A percentile compares a stretch with the other conserved stretches of the same genome.
These are phyloP conservation scores for Tiliqua scincoides DNA, from an alignment of 2,113 vertebrate species.

Conservation along the genomic window DNA sequence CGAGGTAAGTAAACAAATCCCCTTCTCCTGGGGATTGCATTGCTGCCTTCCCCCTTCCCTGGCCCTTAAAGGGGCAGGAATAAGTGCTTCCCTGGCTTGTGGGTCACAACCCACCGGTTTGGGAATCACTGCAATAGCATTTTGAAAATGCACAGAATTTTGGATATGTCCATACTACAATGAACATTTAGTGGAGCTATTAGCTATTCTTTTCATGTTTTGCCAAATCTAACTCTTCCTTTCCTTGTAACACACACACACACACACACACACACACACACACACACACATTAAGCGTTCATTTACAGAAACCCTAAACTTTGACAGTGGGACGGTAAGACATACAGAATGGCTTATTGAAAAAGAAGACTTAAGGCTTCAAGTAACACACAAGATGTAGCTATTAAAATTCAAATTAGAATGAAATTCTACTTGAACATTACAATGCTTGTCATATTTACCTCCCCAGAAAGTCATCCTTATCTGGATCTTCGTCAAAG, in stretches of 20 bases:
- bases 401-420: neutral
- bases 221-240: neutral
- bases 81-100: too few relatives aligned
- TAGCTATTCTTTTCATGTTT: neutral
- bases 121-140: too few relatives aligned
- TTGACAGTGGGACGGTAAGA: neutral
- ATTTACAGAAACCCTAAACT: neutral
- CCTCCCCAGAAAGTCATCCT: constrained; percentile 96
- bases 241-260: neutral
- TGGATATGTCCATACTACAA: neutral
- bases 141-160: neutral
- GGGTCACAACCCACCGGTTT: too few relatives aligned
- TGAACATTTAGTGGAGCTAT: neutral
- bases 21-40: too few relatives aligned
- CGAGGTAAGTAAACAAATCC: too few relatives aligned
- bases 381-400: neutral
- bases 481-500: constrained; percentile 95
- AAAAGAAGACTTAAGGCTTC: neutral
- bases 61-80: too few relatives aligned
- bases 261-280: too few relatives aligned
- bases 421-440: neutral
- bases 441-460: constrained; percentile 54
- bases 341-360: neutral
- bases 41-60: too few relatives aligned
- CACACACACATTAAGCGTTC: too few relatives aligned